Evolutionary conservation across 2,113 vertebrate species (phyloP), one percentile per base, ranked within the genome.

Genomic region (Ammodytes dubius): DNA sequence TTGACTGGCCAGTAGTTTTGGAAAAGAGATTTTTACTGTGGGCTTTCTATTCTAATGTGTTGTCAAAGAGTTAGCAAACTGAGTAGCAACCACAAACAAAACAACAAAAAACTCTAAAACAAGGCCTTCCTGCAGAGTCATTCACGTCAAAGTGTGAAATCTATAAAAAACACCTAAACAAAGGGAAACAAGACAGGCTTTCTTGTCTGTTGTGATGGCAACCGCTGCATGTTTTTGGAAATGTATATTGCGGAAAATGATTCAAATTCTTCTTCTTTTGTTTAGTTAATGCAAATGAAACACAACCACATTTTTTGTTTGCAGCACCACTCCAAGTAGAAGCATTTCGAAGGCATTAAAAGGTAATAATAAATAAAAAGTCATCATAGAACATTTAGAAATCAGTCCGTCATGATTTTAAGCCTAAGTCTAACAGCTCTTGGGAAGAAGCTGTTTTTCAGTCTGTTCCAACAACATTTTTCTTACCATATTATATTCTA

Each of bases 141-240:
- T 57, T 80, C 50, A 52, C 52, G 82, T 14, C 11, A 3, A 2
- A 50, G 64, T 71, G 72, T 35, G 40, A 75, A 85, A 74, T 19
- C 56, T 70, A 12, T 74, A 61, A 17, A 42, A 88, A 64, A 19
- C 47, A 74, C 15, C 14, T 6, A 42, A 43, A 74, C 47, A 27
- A 27, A 69, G 13, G 11, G 19, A 64, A 57, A 7, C 1, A 0
- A 57, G 15, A 46, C 14, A 14, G 35, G 0, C 19, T 50, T 42
- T 69, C 0, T 27, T 27, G 27, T 27, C 35, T 40, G 39, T 47
- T 52, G 35, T 47, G 4, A 8, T 0, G 4, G 54, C 15, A 65
- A 37, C 64, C 17, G 35, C 60, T 63, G 8, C 4, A 68, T 10
- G 27, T 56, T 37, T 49, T 14, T n/a, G 39, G 27, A 27, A 27